Conservation (phyloP, 2,888 invertebrate species). For the Euzophera pinguis region DNA sequence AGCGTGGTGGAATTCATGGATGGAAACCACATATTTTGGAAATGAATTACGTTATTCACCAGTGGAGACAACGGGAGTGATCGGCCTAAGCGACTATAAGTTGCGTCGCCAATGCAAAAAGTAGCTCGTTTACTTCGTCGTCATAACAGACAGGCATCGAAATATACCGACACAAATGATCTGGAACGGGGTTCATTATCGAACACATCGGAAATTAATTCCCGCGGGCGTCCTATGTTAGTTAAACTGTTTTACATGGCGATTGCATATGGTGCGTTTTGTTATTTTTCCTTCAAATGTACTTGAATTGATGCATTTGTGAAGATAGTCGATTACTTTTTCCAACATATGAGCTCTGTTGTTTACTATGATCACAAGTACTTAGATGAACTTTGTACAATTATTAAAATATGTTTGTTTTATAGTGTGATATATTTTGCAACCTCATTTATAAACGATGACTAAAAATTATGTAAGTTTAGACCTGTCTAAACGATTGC, state of each 20-base stretch:
- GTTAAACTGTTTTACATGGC: constrained; percentile 44
- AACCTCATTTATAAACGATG: too few relatives aligned
- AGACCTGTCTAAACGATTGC: too few relatives aligned
- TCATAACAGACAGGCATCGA: constrained; percentile 33
- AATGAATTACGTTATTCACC: neutral
- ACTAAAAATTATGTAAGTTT: too few relatives aligned
- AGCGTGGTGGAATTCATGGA: too few relatives aligned
- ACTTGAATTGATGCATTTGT: neutral
- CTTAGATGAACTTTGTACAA: too few relatives aligned
- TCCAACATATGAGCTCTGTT: too few relatives aligned
- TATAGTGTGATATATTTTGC: too few relatives aligned
- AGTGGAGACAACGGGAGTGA: neutral
- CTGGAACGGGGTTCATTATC: constrained; percentile 54
- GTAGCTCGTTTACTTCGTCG: neutral
- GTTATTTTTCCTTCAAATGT: neutral
- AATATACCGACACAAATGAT: constrained; percentile 60
- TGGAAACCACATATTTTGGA: too few relatives aligned
- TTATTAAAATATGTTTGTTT: too few relatives aligned
- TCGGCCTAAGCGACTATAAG: neutral
- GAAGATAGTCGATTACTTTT: too few relatives aligned
- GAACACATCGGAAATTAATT: constrained; percentile 62
- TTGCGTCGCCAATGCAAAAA: neutral
- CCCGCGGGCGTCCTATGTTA: constrained; percentile 39
- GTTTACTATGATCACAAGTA: too few relatives aligned
- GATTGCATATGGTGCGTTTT: constrained; percentile 27